Conservation (phyloP, 2,888 invertebrate genomes). For the Andrena minutula region DNA sequence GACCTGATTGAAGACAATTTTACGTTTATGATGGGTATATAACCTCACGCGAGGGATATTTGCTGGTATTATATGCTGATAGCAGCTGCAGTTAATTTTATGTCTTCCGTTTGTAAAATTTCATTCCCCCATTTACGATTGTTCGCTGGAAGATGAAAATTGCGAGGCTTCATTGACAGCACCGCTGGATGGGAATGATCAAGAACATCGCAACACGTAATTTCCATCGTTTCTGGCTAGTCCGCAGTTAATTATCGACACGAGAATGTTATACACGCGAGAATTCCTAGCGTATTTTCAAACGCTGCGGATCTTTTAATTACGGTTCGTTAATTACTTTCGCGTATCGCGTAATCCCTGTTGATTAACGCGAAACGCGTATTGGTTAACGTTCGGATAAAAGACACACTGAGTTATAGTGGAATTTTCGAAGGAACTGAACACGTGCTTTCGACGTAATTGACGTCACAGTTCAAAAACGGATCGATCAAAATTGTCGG, state of each 20-base stretch:
- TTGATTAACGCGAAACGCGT: constrained; percentile 43
- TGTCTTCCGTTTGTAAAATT: not conserved
- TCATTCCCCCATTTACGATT: not conserved
- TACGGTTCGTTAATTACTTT: constrained; percentile 45
- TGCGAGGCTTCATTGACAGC: not conserved
- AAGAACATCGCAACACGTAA: constrained; percentile 4
- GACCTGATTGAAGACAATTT: too few species aligned
- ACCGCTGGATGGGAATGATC: not conserved
- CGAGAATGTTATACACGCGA: constrained; percentile 1
- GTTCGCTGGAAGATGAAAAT: not conserved
- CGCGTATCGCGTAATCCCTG: constrained; percentile 34
- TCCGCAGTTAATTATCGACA: constrained; percentile 16
- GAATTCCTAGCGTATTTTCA: constrained; percentile 33
- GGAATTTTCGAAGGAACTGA: constrained; percentile 27
- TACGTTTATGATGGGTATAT: too few species aligned
- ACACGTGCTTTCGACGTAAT: constrained; percentile 44
- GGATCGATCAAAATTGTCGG: constrained; percentile 10
- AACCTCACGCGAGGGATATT: not conserved
- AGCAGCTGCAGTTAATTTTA: not conserved
- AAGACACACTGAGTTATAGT: constrained; percentile 19
- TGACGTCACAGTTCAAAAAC: constrained; percentile 22
- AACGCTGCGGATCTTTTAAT: constrained; percentile 28
- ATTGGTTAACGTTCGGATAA: constrained; percentile 32
- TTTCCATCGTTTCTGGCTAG: constrained; percentile 4
- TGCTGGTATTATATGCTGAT: not conserved